Conservation (phyloP, 2,797 vertebrate species). For the Hemitrygon akajei region DNA sequence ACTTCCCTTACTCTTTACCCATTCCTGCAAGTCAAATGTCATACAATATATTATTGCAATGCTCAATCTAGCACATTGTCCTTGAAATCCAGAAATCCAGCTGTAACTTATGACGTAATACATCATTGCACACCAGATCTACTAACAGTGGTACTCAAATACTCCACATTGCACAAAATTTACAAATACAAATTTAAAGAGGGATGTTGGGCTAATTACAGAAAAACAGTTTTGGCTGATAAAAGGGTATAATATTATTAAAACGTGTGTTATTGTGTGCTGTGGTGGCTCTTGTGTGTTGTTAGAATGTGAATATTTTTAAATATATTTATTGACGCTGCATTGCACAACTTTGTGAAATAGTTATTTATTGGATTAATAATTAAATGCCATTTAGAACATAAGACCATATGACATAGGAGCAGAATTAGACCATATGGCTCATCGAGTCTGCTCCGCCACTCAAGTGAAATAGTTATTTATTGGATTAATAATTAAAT, state of each 20-base stretch:
- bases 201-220: not conserved
- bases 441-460: no score
- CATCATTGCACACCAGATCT: not conserved
- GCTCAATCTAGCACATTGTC: not conserved
- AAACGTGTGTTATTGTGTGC: no score
- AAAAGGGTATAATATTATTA: not conserved
- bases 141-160: not conserved
- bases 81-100: not conserved
- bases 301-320: not conserved
- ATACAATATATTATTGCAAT: not conserved
- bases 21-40: not conserved
- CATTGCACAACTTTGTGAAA: not conserved
- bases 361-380: not conserved
- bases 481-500: not conserved
- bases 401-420: no score
- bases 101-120: not conserved
- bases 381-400: not conserved
- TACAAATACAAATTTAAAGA: not conserved
- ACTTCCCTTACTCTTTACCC: no score
- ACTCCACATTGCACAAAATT: not conserved
- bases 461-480: not conserved
- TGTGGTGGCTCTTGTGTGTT: no score
- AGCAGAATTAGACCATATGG: no score
- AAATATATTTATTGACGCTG: not conserved
- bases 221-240: not conserved